Evolutionary conservation across 2,888 invertebrate genomes (phyloP).

Genomic region (Epirrhoe alternata): DNA sequence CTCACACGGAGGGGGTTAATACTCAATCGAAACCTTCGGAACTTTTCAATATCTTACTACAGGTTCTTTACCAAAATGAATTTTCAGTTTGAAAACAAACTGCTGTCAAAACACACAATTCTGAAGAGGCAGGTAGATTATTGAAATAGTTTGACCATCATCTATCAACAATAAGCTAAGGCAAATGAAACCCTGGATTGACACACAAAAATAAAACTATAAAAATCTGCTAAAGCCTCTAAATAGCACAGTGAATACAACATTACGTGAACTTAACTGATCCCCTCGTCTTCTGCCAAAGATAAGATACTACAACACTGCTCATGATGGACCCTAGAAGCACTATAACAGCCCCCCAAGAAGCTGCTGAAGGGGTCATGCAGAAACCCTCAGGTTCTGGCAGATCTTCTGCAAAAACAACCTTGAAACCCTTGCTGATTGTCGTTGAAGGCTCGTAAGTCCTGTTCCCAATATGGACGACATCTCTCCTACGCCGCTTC

Average conservation of each 20-base stretch:
- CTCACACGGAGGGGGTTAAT: no score
- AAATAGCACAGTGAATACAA: conserved; percentile 8
- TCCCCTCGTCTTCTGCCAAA: conserved; percentile 73
- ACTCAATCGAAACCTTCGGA: no score
- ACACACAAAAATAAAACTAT: conserved; percentile 18
- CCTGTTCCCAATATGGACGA: conserved; percentile 76
- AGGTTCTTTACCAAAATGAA: no score
- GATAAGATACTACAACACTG: conserved; percentile 70
- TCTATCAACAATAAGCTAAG: not conserved
- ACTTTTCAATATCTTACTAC: no score
- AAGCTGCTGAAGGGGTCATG: conserved; percentile 87
- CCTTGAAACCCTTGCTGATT: conserved; percentile 87
- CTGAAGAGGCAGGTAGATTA: not conserved
- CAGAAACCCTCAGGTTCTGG: conserved; percentile 82
- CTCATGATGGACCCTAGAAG: conserved; percentile 86
- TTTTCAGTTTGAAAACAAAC: no score
- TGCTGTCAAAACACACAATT: not conserved
- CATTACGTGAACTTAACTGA: conserved; percentile 65
- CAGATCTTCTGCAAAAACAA: conserved; percentile 89
- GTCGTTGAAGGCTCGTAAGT: conserved; percentile 85
- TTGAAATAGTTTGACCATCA: not conserved
- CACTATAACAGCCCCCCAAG: conserved; percentile 86
- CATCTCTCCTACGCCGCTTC: conserved; percentile 73
- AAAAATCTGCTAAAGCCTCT: conserved; percentile 26
- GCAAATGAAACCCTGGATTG: not conserved